A percentile compares a stretch with the other conserved stretches of the same genome.
These are phyloP conservation scores for Akabosia matsudoensis DNA, from an alignment of 1,140 invertebrate species.

Conservation along the genomic window DNA sequence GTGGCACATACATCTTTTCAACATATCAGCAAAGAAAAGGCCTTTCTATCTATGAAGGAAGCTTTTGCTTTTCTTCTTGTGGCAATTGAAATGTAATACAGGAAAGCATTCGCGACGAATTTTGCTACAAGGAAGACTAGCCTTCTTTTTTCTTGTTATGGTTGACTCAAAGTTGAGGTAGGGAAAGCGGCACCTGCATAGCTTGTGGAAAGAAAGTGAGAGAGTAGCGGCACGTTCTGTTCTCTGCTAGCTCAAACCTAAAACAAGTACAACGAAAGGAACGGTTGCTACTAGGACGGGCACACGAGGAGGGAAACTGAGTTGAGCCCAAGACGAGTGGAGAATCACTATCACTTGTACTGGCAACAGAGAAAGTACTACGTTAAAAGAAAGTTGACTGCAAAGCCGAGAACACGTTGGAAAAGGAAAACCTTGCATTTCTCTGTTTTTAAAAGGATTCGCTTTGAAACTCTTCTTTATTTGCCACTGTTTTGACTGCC, in stretches of 20 bases:
- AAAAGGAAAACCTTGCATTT: no score
- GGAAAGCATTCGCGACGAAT: slow-evolving; percentile 12
- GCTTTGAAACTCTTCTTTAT: no score
- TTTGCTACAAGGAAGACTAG: slow-evolving; percentile 16
- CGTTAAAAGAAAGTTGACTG: background rate
- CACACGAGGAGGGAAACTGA: background rate
- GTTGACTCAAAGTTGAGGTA: background rate
- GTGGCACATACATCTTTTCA: no score
- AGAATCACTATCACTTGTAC: slow-evolving; percentile 2
- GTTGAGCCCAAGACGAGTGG: background rate
- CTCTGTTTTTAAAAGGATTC: no score
- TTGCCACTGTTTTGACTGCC: background rate
- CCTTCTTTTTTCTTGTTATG: background rate
- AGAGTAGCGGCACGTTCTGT: no score
- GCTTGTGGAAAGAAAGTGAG: background rate
- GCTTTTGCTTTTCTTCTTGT: background rate
- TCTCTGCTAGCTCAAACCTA: no score
- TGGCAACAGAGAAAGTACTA: background rate
- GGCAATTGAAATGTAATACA: slow-evolving; percentile 9
- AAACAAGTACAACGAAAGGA: no score
- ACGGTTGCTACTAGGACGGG: background rate
- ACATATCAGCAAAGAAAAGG: slow-evolving; percentile 1
- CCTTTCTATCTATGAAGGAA: background rate
- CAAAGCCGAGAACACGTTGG: background rate
- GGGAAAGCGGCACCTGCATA: background rate